Base-by-base conservation (phyloP, 35 echinoderm and acorn worm genomes). In the Lytechinus variegatus region DNA sequence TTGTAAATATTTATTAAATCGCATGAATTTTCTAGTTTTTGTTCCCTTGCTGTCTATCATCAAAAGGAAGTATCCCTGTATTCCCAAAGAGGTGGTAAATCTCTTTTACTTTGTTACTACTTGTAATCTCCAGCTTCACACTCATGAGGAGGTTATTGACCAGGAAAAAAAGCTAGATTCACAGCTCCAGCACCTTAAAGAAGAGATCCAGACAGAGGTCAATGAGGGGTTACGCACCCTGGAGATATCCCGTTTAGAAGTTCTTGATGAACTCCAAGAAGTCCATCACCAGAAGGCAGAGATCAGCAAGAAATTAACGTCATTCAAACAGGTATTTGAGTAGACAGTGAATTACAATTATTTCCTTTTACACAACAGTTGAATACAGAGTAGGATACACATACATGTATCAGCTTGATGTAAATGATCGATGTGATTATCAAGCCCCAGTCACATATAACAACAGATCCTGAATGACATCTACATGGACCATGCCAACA, bases 231-330 rank as follows among this genome's bases (percentile, higher is more conserved):
- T 97, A 9, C 92, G 92, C 14, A 96, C 95, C 86, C 54, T 97
- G 91, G 96, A 97, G 55, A 87, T 97, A 95, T 97, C 96, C 3
- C 91, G 96, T 60, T 94, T 96, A 33, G 96, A 96, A 28, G 97
- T 96, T 1, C 29, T 96, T 24, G 97, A 97, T 94, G 97, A 97
- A 57, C 94, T 97, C 16, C 87, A 97, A 58, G 94, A 97, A 57
- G 54, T 96, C 44, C 95, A 97, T 28, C 54, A 94, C 92, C 97
- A 97, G 72, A 97, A 97, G 86, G 89, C 91, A 27, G 94, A 95
- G 54, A 86, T 97, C 21, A 95, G 27, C 28, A 95, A 87, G 52
- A 96, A 97, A 55, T 57, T 97, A 10, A 89, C 92, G 8, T 66
- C 92, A 24, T 57, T 96, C 27, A 94, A 97, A 44, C 52, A 87